Base-by-base conservation (phyloP, 2,888 invertebrate genomes). In the Chesias legatella region DNA sequence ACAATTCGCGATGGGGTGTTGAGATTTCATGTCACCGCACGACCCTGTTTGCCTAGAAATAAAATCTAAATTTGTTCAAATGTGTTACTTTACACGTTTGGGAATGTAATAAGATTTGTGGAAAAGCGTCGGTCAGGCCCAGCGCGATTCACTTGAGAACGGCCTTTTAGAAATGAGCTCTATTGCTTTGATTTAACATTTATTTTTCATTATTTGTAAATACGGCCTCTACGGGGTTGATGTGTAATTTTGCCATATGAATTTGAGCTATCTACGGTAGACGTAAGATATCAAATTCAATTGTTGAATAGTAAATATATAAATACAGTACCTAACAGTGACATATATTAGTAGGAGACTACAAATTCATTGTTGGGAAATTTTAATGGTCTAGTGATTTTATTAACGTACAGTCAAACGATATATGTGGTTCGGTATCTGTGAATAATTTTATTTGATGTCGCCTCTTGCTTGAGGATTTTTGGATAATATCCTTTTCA, bases 331-430 rank as follows among this genome's bases (percentile, higher is more conserved):
- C 5, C 13, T 3, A 2, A 3, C 13, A 17, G 13, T 17, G 13
- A 17, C 5, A 3, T 17, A 2, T 3, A 17, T 17, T 3, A 5
- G 2, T 17, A 5, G 3, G 13, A 17, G 13, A 5, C 3, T 3
- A 17, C 13, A 5, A 5, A 17, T n/a, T 17, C 13, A 58, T 65
- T 60, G 61, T 60, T 52, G 44, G 52, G 31, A 52, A 53, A 51
- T 58, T 43, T 63, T 61, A 49, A 63, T 53, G 60, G 62, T 66
- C 60, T 62, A 56, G 52, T 54, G 58, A 42, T 47, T 63, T 57
- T 49, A 54, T 60, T 56, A 54, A 36, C 22, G 36, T 20, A 25
- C 50, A 51, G 48, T 51, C 51, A 60, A 64, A 56, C 48, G 32
- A 63, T 59, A 63, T 58, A 57, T 50, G 58, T 52, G 59, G 61